Evolutionary conservation across 1,140 invertebrate genomes (phyloP), one percentile per base, ranked within the genome.

Genomic region (Bursaphelenchus mucronatus): DNA sequence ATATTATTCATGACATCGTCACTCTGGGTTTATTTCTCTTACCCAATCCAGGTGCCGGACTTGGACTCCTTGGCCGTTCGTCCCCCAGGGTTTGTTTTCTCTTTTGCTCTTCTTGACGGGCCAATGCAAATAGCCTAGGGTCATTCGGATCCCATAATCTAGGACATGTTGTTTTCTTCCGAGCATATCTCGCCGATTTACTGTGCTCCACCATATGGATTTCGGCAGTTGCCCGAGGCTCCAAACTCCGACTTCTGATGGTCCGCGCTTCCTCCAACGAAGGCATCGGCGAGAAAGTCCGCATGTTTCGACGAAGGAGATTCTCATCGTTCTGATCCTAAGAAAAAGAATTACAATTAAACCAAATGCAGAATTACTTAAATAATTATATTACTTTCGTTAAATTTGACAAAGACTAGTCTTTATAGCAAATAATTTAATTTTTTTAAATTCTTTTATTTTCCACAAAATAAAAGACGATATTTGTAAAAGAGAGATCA

Each of bases 111-210:
- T 39, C 11, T 44, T 59, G 57, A 6, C 40, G 57, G 47, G n/a
- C 40, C 44, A 39, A 50, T 30, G 57, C 57, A 15, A 47, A 58
- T n/a, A 70, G 17, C 11, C 68, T 43, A 7, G 59, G 40, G 11
- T 70, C 67, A 15, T 70, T 67, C 21, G 70, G 69, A 65, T 70
- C 61, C 70, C 69, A 73, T 10, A 73, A 39, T n/a, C 58, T 39
- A 13, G 44, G 39, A 10, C n/a, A 13, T 19, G 7, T 41, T 19
- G 17, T n/a, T 17, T 74, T 68, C 55, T 73, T 73, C 15, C 43
- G 19, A 10, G 45, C 55, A 41, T 64, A 73, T 15, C 70, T 69
- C 17, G 69, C 63, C 15, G 69, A 70, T 73, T 75, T 75, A 40
- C 68, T 71, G 30, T 63, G 54, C 9, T 75, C 41, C 49, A 65